Evolutionary conservation across 53 echinoderm and acorn worm genomes (phyloP).

Genomic region (Holothuria scabra): DNA sequence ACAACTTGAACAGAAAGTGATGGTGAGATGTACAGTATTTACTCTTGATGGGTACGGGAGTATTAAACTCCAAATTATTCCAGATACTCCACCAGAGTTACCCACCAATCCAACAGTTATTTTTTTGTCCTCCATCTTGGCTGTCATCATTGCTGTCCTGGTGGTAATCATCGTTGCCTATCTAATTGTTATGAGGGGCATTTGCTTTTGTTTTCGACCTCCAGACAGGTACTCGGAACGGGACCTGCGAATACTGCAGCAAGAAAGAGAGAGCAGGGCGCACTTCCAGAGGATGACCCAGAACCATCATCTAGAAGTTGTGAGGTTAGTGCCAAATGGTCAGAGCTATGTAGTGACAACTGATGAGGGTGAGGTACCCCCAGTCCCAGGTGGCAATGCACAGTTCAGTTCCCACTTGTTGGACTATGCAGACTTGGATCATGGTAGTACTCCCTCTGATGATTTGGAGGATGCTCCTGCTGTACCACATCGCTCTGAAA

Average conservation of each 20-base stretch:
- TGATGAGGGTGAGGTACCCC: slow-evolving; percentile 29
- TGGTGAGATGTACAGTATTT: slow-evolving; percentile 36
- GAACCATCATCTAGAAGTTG: neutral
- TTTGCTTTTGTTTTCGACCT: slow-evolving; percentile 46
- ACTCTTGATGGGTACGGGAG: slow-evolving; percentile 6
- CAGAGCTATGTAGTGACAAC: neutral
- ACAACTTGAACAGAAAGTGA: neutral
- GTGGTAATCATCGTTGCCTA: slow-evolving; percentile 25
- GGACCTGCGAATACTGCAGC: slow-evolving; percentile 10
- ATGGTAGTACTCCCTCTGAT: slow-evolving; percentile 11
- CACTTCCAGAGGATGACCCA: neutral
- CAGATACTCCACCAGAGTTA: neutral
- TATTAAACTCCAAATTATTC: neutral
- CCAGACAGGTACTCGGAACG: slow-evolving; percentile 24
- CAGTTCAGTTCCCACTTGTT: slow-evolving; percentile 34
- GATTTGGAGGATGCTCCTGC: slow-evolving; percentile 21
- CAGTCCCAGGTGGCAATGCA: slow-evolving; percentile 30
- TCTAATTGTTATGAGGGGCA: slow-evolving; percentile 36
- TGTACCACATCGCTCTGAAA: slow-evolving; percentile 10
- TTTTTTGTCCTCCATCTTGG: neutral
- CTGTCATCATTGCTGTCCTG: slow-evolving; percentile 3
- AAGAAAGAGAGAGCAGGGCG: slow-evolving; percentile 18
- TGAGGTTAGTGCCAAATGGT: neutral
- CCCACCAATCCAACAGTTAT: slow-evolving; percentile 10
- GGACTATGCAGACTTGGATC: slow-evolving; percentile 43